phyloP scores from a whole-genome alignment of 1,140 invertebrate genomes.

The Solen grandis region DNA sequence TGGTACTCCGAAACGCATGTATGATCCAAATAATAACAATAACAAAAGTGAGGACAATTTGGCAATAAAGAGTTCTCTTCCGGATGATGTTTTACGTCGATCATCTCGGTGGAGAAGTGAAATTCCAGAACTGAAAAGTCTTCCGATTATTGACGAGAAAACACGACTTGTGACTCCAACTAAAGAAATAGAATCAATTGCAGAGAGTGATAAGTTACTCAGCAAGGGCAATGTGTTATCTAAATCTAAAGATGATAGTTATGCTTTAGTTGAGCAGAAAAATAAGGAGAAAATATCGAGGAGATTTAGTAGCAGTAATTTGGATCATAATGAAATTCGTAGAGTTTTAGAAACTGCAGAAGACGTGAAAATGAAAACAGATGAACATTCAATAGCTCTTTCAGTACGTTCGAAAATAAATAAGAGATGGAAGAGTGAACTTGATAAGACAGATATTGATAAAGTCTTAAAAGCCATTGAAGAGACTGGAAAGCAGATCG shows the following conservation, averaged over 20 bases:
- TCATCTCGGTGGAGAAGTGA: conserved; percentile 61
- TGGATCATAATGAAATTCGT: conserved; percentile 64
- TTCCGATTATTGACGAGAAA: conserved; percentile 73
- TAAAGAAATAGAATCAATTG: conserved; percentile 45
- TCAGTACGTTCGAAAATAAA: conserved; percentile 69
- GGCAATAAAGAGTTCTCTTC: conserved; percentile 9
- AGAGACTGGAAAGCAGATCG: conserved; percentile 66
- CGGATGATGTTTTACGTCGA: conserved; percentile 27
- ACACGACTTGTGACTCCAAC: conserved; percentile 58
- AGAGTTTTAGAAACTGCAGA: conserved; percentile 59
- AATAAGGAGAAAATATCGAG: conserved; percentile 61
- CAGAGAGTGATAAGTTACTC: conserved; percentile 17
- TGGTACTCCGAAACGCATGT: conserved; percentile 27
- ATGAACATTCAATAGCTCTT: conserved; percentile 58
- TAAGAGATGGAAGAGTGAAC: conserved; percentile 66
- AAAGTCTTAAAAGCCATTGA: conserved; percentile 75
- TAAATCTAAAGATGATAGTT: conserved; percentile 44
- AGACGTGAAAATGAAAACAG: conserved; percentile 49
- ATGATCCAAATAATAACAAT: conserved; percentile 34
- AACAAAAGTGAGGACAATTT: conserved; percentile 54
- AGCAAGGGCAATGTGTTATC: conserved; percentile 7
- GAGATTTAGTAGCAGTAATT: conserved; percentile 63
- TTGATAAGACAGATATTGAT: conserved; percentile 73
- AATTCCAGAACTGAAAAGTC: conserved; percentile 48
- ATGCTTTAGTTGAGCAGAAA: conserved; percentile 46